Base-by-base conservation (phyloP, 2,113 vertebrate species). In the Clarias gariepinus region DNA sequence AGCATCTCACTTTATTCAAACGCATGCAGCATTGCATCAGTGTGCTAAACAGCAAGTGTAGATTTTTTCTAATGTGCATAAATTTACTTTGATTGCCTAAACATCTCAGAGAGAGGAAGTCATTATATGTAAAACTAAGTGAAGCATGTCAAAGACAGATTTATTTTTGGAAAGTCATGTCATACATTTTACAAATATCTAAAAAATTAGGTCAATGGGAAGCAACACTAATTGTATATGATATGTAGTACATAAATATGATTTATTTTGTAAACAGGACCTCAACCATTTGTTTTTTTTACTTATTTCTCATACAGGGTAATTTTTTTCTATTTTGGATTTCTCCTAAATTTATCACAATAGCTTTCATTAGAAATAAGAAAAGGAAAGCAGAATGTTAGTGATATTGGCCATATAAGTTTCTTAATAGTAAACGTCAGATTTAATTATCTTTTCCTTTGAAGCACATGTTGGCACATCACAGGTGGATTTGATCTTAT, bases 1-100 rank as follows among this genome's bases (percentile, higher is more conserved):
- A 58, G 58, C 77, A 58, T 57, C 57, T 58, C 55, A 53, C 73
- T 52, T 74, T 47, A 41, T 76, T 53, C 41, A 53, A 41, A 60
- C 33, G 25, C 28, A 55, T 10, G 47, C 13, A 19, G 28, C 28
- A 33, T 2, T 21, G 28, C 55, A 58, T 79, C 77, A 12, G 33
- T 79, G 58, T 79, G 16, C 77, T 53, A 25, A 79, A 79, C 18
- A 79, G 77, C 55, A 79, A 28, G 77, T 58, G 33, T 79, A 58
- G 77, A 79, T 58, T 79, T 58, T 58, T 18, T 33, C 76, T 57
- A 79, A 79, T 79, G 28, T 58, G 53, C 33, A 33, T 25, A n/a
- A 53, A 53, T 53, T 41, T 53, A 53, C 41, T 25, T 76, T 76
- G 73, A 76, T 53, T 76, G 23, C 41, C 41, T 25, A n/a, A 76